Evolutionary conservation across 2,888 invertebrate species (phyloP), one percentile per base, ranked within the genome.

Genomic region (Drosophila barbarae): DNA sequence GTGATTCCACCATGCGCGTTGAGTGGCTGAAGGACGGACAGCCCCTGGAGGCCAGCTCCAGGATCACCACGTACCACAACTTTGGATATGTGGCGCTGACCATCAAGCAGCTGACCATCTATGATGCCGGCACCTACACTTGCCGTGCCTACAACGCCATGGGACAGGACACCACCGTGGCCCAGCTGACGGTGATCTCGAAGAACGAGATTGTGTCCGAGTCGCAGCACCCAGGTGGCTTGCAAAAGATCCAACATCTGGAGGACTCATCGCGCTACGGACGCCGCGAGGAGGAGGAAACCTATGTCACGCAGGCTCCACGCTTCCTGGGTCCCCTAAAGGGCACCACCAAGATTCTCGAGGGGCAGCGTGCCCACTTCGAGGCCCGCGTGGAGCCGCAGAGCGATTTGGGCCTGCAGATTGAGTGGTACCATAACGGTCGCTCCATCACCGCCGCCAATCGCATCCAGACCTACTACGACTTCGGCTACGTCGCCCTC

Each of bases 381-480:
- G 98, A 98, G 91, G 96, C 95, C 5, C 94, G 98, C 71, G 95
- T 99, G 49, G 96, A 97, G 86, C 99, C 98, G 1, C 95, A 97
- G 89, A 97, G 95, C 87, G 99, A 99, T 90, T 92, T 97, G 30
- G 95, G 95, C 21, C 94, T 99, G 94, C 93, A 93, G 85, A 94
- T 97, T 69, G 98, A 98, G 90, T 99, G 99, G 99, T 98, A 96
- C 88, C 96, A 96, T 86, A 98, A 99, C 90, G 98, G 97, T 55
- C 94, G 95, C 87, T 94, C 96, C 69, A 94, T 99, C 65, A 95
- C 94, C 86, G 93, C 94, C 66, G 96, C 96, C 36, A 96, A 95
- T 86, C 93, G 98, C 77, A 98, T 97, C 86, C 97, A 97, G 90
- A 96, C 96, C 9, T 96, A 96, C 87, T 95, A 98, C 84, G 98